Percentiles rank a stretch among this genome's conserved stretches.
phyloP scores from a whole-genome alignment of 2,797 vertebrate genomes.

The Micrastur ruficollis region DNA sequence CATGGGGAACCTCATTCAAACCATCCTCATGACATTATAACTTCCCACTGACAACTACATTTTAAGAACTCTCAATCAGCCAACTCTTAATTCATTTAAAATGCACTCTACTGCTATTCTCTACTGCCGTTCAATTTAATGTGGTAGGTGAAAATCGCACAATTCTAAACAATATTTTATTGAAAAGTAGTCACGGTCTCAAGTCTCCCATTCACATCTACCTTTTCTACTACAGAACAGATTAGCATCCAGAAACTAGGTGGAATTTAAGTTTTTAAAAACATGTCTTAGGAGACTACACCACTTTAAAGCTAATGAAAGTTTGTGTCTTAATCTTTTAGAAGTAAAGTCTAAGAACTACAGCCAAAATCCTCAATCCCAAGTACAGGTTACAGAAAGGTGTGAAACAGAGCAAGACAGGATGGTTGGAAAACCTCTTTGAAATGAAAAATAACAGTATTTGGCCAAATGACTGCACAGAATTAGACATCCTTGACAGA shows the following conservation, averaged over 20 bases:
- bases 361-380: background rate
- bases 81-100: background rate
- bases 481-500: background rate
- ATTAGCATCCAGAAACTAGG: background rate
- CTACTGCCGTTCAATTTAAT: background rate
- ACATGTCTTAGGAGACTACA: background rate
- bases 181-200: background rate
- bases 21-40: background rate
- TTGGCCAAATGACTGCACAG: background rate
- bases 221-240: background rate
- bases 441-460: background rate
- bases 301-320: background rate
- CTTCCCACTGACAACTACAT: background rate
- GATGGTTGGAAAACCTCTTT: background rate
- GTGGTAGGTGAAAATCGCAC: background rate
- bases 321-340: background rate
- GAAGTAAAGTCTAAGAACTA: background rate
- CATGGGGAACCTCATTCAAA: background rate
- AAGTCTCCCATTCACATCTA: background rate
- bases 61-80: background rate
- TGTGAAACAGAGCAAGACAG: background rate
- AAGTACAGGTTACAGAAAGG: background rate
- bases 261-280: background rate
- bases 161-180: background rate
- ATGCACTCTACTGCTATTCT: background rate